phyloP scores from a whole-genome alignment of 2,888 invertebrate species.

The Acronicta leporina region DNA sequence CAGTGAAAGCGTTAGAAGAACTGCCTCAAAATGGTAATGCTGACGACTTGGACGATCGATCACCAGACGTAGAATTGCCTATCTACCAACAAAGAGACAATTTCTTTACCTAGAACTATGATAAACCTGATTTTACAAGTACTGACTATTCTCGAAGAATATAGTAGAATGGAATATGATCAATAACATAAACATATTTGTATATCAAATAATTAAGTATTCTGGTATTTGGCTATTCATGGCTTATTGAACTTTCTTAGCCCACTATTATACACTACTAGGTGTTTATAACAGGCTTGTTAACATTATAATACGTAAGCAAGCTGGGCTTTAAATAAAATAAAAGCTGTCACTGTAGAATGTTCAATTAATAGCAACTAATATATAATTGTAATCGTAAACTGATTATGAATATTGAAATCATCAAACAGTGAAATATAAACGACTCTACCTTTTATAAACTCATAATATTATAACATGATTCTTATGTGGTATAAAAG shows the following conservation, averaged over 20 bases:
- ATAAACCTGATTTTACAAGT: too few relatives aligned
- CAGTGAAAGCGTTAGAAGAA: slow-evolving; percentile 94
- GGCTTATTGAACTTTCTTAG: slow-evolving; percentile 11
- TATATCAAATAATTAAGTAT: slow-evolving; percentile 1
- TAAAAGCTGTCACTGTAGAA: slow-evolving; percentile 57
- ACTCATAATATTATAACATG: slow-evolving; percentile 3
- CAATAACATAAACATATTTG: not conserved
- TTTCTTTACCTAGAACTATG: slow-evolving; percentile 90
- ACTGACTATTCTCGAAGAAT: too few relatives aligned
- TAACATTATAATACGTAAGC: slow-evolving; percentile 25
- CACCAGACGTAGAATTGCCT: slow-evolving; percentile 94
- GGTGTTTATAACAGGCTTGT: slow-evolving; percentile 6
- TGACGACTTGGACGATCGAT: slow-evolving; percentile 92
- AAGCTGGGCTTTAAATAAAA: slow-evolving; percentile 65
- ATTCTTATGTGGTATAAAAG: slow-evolving; percentile 8
- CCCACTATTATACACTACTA: slow-evolving; percentile 9
- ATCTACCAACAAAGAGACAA: slow-evolving; percentile 96
- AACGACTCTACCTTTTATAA: slow-evolving; percentile 18
- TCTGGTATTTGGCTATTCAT: slow-evolving; percentile 28
- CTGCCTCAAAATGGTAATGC: slow-evolving; percentile 89
- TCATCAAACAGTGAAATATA: slow-evolving; percentile 5
- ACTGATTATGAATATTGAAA: slow-evolving; percentile 28
- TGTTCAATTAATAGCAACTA: slow-evolving; percentile 64
- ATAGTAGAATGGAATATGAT: not conserved
- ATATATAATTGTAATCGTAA: slow-evolving; percentile 21